phyloP scores from a whole-genome alignment of 2,888 invertebrate genomes.

The Caenorhabditis zanzibari region DNA sequence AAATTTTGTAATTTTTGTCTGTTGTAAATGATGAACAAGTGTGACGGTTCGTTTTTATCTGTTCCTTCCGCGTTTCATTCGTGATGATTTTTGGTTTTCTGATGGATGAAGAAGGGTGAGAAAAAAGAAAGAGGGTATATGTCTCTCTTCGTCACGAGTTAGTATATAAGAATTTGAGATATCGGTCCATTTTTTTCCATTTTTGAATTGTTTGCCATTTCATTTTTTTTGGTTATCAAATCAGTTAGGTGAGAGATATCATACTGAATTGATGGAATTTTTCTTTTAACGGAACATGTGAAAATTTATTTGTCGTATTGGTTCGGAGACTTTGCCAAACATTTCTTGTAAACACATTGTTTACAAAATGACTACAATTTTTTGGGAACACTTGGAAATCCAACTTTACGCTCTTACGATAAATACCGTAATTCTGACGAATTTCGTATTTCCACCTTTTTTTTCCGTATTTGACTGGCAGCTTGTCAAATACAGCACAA shows the following conservation, averaged over 20 bases:
- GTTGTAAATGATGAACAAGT: slow-evolving; percentile 7
- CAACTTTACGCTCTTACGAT: background rate
- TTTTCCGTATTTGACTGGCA: slow-evolving; percentile 43
- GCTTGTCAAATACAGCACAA: slow-evolving; percentile 48
- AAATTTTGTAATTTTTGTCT: slow-evolving; percentile 25
- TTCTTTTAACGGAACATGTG: too few relatives aligned
- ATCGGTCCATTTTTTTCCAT: slow-evolving; percentile 5
- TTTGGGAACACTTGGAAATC: background rate
- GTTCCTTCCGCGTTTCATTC: slow-evolving; percentile 15
- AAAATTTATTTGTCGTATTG: too few relatives aligned
- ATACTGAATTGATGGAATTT: too few relatives aligned
- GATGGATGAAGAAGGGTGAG: slow-evolving; percentile 21
- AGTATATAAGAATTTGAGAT: slow-evolving; percentile 25
- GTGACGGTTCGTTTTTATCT: slow-evolving; percentile 3
- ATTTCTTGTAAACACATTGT: too few relatives aligned
- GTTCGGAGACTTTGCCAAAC: too few relatives aligned
- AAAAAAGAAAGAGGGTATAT: slow-evolving; percentile 3
- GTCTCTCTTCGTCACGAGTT: slow-evolving; percentile 23
- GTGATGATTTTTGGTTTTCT: slow-evolving; percentile 30
- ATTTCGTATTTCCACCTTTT: slow-evolving; percentile 17
- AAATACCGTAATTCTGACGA: slow-evolving; percentile 32
- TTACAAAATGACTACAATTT: too few relatives aligned
- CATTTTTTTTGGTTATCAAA: background rate
- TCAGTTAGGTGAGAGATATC: too few relatives aligned
- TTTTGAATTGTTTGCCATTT: slow-evolving; percentile 26